Evolutionary conservation across 2,888 invertebrate genomes (phyloP), one percentile per base, ranked within the genome.

Genomic region (Caprella mutica): DNA sequence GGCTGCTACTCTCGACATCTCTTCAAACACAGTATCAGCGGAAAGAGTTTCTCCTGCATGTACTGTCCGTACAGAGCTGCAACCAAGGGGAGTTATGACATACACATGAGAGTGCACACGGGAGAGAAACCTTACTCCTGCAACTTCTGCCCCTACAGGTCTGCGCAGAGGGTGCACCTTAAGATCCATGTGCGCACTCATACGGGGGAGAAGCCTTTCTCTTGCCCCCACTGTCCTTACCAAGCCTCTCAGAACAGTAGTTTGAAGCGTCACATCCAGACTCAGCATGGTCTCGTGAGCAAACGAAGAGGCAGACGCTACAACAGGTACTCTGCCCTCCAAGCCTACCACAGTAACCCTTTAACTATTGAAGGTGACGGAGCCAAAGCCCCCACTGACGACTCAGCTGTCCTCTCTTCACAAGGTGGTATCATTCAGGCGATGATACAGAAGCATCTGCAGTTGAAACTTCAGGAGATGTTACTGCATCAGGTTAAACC

Each of bases 91-190:
- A 48, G 48, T 29, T 48, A 48, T 17, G 55, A 56, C 29, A 52
- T 53, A 9, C 62, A 58, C 29, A 59, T 59, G 42, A 44, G 62
- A n/a, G 59, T 53, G 2, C 62, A 62, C 35, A 62, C 62, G 1
- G 62, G 62, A 30, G 62, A 62, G 35, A 59, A 62, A 40, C 62
- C 62, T 8, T 62, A 55, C 48, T 58, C 58, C 17, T 59, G 62
- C 38, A 56, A 50, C 4, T 62, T 33, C 46, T 62, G 59, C 33
- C 54, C 59, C 1, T 62, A 62, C n/a, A 53, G 62, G 23, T 58
- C 59, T n/a, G 42, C 62, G 21, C 62, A 62, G 42, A 56, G 58
- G 40, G 62, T 58, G 4, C 58, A 62, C 30, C 44, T 62, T 17
- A 56, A 59, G 40, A 43, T 59, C 12, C 62, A 62, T 27, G 52